Base-by-base conservation (phyloP, 2,113 vertebrate species). In the Anoura caudifer region DNA sequence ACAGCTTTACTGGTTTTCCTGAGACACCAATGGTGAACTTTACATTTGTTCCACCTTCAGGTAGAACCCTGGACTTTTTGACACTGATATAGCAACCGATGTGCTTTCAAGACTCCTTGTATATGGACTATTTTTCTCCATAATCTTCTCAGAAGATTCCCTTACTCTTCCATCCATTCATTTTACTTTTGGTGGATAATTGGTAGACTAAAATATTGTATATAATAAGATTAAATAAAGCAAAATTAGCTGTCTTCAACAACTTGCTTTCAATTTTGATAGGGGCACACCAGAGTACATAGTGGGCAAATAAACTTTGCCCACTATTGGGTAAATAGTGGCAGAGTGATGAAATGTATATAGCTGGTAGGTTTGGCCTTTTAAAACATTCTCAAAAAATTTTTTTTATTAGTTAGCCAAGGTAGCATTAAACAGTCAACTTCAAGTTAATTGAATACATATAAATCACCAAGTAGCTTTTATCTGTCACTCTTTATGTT, bases 391-490 rank as follows among this genome's bases (percentile, higher is more conserved):
- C 70, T 88, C 90, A n/a, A 97, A 83, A 24, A 20, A 7, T 2
- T 24, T 82, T 97, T 97, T 97, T 90, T n/a, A 94, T 50, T 15
- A 94, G 65, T 7, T 97, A 93, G 50, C 43, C 47, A 88, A 93
- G 19, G 63, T 95, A 94, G 80, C 54, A 83, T 92, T 88, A 90
- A 75, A 85, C 12, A 92, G 5, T 83, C 96, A 90, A 85, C 56
- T 91, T 97, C 2, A 92, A 41, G 7, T 95, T 87, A 7, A 87
- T 41, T 31, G 79, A 84, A 95, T 59, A 96, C 52, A 91, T 65
- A 87, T 92, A 97, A 97, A 96, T 97, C 75, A 96, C 3, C 13
- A 33, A 24, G 3, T 82, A 87, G 80, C 65, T 97, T 96, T 98
- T 94, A 91, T 91, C 75, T 97, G 72, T 24, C 43, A 54, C 56